Percentiles rank a stretch among this genome's conserved stretches.
Evolutionary conservation across 2,797 vertebrate species (phyloP).

Genomic region (Dicrostonyx torquatus): DNA sequence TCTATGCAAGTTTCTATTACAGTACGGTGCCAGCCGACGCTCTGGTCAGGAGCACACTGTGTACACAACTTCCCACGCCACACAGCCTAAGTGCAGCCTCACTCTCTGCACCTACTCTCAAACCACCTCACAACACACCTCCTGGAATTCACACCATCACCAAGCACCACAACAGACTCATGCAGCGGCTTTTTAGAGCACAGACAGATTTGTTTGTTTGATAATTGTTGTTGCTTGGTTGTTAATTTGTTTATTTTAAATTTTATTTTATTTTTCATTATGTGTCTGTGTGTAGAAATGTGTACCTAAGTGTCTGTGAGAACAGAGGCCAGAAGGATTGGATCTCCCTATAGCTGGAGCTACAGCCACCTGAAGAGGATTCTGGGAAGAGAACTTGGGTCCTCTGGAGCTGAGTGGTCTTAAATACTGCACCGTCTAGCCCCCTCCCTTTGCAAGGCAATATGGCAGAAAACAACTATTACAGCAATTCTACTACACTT

Average conservation of each 20-base stretch:
- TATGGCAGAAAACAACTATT: neutral
- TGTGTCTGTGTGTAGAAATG: neutral
- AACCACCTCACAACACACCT: neutral
- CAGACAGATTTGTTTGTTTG: neutral
- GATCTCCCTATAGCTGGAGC: neutral
- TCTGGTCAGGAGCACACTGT: neutral
- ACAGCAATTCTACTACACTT: neutral
- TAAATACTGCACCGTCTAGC: neutral
- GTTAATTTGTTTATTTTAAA: neutral
- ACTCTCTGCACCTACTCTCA: neutral
- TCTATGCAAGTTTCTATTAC: neutral
- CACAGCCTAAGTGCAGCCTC: neutral
- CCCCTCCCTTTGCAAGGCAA: neutral
- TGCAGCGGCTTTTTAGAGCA: neutral
- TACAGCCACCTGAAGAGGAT: neutral
- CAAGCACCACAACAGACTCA: neutral
- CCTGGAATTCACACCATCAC: neutral
- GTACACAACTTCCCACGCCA: neutral
- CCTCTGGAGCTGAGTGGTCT: neutral
- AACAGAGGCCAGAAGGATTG: neutral
- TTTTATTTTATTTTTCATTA: neutral
- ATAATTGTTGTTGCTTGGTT: neutral
- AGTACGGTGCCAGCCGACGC: too few species aligned
- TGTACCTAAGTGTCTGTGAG: neutral
- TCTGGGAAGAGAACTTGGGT: neutral